Percentiles rank a stretch among this genome's conserved stretches.
Conservation (phyloP, 2,797 vertebrate species). For the Onychomys leucogaster region DNA sequence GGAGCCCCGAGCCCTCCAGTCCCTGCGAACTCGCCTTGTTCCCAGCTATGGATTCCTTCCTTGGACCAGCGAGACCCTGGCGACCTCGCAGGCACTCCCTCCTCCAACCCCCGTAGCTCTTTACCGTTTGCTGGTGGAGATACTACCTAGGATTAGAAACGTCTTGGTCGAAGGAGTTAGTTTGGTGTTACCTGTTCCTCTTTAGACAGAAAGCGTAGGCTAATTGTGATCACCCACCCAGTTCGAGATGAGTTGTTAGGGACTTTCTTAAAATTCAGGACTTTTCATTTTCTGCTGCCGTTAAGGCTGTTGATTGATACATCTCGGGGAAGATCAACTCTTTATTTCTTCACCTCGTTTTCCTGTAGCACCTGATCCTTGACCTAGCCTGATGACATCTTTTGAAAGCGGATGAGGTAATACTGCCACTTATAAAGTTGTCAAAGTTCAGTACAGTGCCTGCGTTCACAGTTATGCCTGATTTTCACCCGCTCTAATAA, state of each 20-base stretch:
- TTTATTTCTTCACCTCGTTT: not conserved
- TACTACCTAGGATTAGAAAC: not conserved
- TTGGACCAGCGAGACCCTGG: rapidly evolving
- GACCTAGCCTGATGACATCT: conserved; percentile 65
- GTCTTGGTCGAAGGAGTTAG: not conserved
- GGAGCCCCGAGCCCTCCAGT: not conserved
- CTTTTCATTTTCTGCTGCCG: not conserved
- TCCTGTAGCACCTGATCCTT: conserved; percentile 61
- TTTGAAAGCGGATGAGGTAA: conserved; percentile 48
- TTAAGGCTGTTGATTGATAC: not conserved
- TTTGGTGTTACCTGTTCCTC: not conserved
- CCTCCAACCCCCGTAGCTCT: too few species aligned
- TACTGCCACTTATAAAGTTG: conserved; percentile 26
- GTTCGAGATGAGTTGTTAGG: not conserved
- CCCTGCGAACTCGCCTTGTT: not conserved
- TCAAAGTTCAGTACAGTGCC: conserved; percentile 43
- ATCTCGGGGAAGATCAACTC: not conserved
- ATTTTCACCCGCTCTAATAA: not conserved
- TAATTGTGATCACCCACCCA: not conserved
- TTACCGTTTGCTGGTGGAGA: not conserved
- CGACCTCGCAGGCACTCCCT: not conserved
- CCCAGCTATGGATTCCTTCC: not conserved
- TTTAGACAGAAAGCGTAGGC: not conserved
- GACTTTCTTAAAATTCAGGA: not conserved
- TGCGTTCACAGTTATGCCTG: not conserved